Evolutionary conservation across 1,140 invertebrate genomes (phyloP), one percentile per base, ranked within the genome.

Genomic region (Sycophila sp.): DNA sequence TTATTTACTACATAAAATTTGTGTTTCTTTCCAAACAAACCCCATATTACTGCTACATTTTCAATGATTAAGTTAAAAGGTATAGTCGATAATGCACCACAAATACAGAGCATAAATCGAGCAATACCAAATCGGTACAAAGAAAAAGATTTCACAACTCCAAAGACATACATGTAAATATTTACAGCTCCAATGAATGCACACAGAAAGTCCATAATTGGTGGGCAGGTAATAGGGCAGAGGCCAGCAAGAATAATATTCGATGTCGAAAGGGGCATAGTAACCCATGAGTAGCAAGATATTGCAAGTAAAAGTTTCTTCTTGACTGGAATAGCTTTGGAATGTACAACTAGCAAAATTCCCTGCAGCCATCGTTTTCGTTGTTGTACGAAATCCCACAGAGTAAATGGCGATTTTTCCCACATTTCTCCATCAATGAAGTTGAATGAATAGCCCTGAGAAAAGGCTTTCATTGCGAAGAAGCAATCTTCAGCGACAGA

Each of bases 401-500:
- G 84, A 1, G 95, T 96, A 80, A 99, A 99, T 7, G 97, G 97
- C 17, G 95, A 97, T 81, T 98, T 98, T 82, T 99, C 97, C 92
- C 95, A 96, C 96, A 98, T 98, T 86, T 98, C 96, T 19, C 97
- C 96, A 81, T 98, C 96, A 71, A 98, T 91, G 83, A 97, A 98
- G 78, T 96, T 95, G 81, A 98, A 98, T 1, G 92, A 89, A 78
- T 93, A 96, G 10, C 94, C 94, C 81, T 94, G 88, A 63, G 89
- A 89, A 79, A 92, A 95, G 0, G 97, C 97, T 69, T 93, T 92
- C 94, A 99, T 97, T 0, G 94, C 96, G 87, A 99, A 99, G 81
- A 92, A 98, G 80, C 96, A 98, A 83, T 99, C 97, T 84, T 99
- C 97, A 26, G 97, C 97, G n/a, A 98, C 94, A 0, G 96, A 98